Evolutionary conservation across 2,113 vertebrate genomes (phyloP).

Genomic region (Pampusana beccarii): DNA sequence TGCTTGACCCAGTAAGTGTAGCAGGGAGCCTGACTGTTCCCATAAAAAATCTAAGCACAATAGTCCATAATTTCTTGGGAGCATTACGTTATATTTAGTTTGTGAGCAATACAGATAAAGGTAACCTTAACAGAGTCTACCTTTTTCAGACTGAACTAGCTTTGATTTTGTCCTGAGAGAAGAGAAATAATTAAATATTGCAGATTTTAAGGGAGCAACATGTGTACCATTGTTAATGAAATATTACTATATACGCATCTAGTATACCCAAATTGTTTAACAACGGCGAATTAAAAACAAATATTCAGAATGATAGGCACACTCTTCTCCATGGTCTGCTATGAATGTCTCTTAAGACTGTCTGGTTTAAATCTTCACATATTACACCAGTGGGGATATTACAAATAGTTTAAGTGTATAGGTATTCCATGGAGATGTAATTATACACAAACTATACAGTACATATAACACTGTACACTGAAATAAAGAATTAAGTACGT

Average conservation of each 20-base stretch:
- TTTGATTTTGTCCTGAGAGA: slow-evolving; percentile 43
- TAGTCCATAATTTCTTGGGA: slow-evolving; percentile 22
- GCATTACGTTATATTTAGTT: neutral
- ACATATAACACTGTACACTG: neutral
- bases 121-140: neutral
- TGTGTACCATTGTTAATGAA: neutral
- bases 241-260: slow-evolving; percentile 14
- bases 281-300: slow-evolving; percentile 33
- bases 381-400: neutral
- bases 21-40: neutral
- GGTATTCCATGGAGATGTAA: neutral
- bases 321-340: slow-evolving; percentile 26
- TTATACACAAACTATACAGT: neutral
- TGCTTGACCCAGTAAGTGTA: neutral
- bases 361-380: slow-evolving; percentile 40
- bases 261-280: slow-evolving; percentile 44
- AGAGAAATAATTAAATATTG: slow-evolving; percentile 39
- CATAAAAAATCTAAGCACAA: neutral
- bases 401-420: neutral
- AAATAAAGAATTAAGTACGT: neutral
- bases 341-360: slow-evolving; percentile 16
- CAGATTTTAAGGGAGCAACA: neutral
- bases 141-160: slow-evolving; percentile 16
- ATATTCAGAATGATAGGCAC: slow-evolving; percentile 40
- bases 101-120: slow-evolving; percentile 45